Base-by-base conservation (phyloP, 2,113 vertebrate genomes). In the Austrofundulus limnaeus region DNA sequence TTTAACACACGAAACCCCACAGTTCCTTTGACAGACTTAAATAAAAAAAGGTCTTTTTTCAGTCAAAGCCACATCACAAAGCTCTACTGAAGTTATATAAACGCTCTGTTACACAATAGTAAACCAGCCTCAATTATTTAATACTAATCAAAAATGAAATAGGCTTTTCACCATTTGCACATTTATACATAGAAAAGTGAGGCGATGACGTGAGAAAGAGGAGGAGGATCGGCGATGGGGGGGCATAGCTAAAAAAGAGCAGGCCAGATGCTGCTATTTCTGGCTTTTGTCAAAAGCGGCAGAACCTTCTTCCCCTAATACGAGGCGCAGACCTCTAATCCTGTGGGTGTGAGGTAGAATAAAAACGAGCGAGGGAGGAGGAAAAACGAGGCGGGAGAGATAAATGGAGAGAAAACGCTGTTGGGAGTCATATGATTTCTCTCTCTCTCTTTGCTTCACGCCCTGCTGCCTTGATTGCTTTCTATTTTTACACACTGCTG, bases 401-500 rank as follows among this genome's bases (percentile, higher is more conserved):
- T 85, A 86, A 83, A 88, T 82, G 90, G 91, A 84, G 81, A 83
- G 70, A 92, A 89, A 87, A 52, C 89, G 81, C 86, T 92, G 80
- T 83, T 87, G 77, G 91, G 89, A 90, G 85, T 85, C 77, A 34
- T 89, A 80, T 83, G 76, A 93, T 91, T 91, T 70, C n/a, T 46
- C 10, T 34, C 10, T 34, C 9, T 10, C 31, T 34, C 8, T 46
- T 46, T 82, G 77, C 91, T 94, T 93, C 83, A 89, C 84, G 81
- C 89, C 89, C 82, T 85, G 82, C 82, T 88, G 90, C 82, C 90
- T 89, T 77, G 81, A 95, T 83, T 93, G 88, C 79, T 93, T 93
- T 92, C 92, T 94, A 92, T 94, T 95, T 95, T 92, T 94, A 93
- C 70, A 79, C 77, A 39, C 83, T 72, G 75, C 70, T 89, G 77